Base-by-base conservation (phyloP, 2,113 vertebrate genomes). In the Passer montanus region DNA sequence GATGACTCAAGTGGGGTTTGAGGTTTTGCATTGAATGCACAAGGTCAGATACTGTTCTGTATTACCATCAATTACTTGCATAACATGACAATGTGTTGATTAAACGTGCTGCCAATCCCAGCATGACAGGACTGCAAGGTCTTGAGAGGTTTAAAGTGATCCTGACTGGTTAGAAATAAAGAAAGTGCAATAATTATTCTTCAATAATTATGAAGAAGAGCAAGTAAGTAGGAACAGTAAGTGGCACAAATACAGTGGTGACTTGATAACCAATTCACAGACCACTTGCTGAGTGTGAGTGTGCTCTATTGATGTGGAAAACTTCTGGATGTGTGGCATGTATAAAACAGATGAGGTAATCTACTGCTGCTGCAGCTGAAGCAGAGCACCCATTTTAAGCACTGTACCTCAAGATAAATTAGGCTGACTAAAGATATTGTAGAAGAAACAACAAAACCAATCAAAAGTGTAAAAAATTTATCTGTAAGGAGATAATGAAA, bases 361-460 rank as follows among this genome's bases (percentile, higher is more conserved):
- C n/a, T 67, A 39, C 47, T 78, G 68, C 73, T 88, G 58, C 84
- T 91, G 62, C 86, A 84, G 44, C 66, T 90, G 43, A 52, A 84
- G 53, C 39, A 91, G 1, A 68, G 28, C 24, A 89, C 15, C 19
- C 70, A 33, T 79, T 84, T 82, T 28, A 69, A 68, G 27, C 69
- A 84, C 37, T 47, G 11, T 27, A 82, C 24, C 41, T 41, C 30
- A 55, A 39, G 44, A 68, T 13, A 72, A 63, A 84, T 68, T 59
- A 82, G 60, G 37, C 28, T 35, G 44, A 63, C 35, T 15, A 67
- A 18, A 78, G 41, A 59, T 37, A 84, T 1, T 64, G 19, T 23
- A 28, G 22, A 84, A 74, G 35, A 67, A 94, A 89, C 11, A 59
- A 19, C 11, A 55, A 87, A 70, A 63, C 3, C 27, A 62, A 50